Conservation (phyloP, 2,888 invertebrate genomes). For the Dolomedes plantarius region DNA sequence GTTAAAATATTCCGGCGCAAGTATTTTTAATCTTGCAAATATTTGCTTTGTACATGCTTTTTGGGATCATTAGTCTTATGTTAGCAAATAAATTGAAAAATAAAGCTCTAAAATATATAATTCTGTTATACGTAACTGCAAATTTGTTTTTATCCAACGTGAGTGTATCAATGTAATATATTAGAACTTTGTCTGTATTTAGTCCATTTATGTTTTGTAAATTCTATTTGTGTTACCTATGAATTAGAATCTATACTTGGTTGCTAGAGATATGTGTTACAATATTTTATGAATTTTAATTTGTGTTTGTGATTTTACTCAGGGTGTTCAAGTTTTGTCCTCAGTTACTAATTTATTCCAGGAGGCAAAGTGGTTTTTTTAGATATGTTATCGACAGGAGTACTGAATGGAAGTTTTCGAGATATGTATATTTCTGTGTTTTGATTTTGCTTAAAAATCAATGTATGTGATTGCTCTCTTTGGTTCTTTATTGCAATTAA, state of each 20-base stretch:
- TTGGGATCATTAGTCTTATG: background rate
- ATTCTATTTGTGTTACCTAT: background rate
- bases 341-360: background rate
- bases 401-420: background rate
- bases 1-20: background rate
- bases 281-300: background rate
- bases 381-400: background rate
- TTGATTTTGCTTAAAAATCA: background rate
- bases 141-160: too few species aligned
- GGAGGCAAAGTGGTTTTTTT: background rate
- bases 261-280: background rate
- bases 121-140: too few species aligned
- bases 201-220: too few species aligned
- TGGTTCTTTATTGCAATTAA: background rate
- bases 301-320: slow-evolving; percentile 2
- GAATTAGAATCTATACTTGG: background rate
- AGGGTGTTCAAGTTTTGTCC: background rate
- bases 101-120: background rate
- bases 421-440: background rate
- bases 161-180: too few species aligned
- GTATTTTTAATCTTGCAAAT: background rate
- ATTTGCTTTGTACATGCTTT: background rate
- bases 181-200: too few species aligned
- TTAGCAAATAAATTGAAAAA: background rate
- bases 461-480: background rate